These are phyloP conservation scores for Sminthopsis crassicaudata DNA, from an alignment of 2,113 vertebrate species.

Conservation along the genomic window DNA sequence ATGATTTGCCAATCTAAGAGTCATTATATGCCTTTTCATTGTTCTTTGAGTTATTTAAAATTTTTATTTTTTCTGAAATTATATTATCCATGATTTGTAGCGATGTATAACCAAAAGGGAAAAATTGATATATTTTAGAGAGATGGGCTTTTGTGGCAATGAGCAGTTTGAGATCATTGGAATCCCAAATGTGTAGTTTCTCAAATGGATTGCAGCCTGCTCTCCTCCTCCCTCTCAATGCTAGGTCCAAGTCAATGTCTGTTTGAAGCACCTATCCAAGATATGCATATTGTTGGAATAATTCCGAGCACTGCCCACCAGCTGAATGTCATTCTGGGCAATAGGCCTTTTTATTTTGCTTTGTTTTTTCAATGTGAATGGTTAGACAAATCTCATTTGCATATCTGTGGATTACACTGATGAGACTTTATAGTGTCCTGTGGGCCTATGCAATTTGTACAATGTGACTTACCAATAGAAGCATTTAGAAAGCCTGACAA, in stretches of 20 bases:
- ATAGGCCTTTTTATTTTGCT: not conserved
- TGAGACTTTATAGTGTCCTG: not conserved
- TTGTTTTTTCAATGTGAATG: not conserved
- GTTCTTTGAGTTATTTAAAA: not conserved
- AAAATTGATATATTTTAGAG: not conserved
- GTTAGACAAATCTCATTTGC: not conserved
- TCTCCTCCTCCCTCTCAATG: not conserved
- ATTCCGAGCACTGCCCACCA: not conserved
- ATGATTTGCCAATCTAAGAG: not conserved
- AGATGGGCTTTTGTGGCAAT: not conserved
- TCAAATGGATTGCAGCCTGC: not conserved
- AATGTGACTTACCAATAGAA: not conserved
- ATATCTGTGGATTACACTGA: not conserved
- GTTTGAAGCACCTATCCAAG: not conserved
- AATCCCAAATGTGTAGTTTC: not conserved
- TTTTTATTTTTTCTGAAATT: not conserved
- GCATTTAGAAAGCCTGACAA: not conserved
- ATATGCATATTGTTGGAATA: not conserved
- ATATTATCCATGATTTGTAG: not conserved
- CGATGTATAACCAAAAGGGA: not conserved
- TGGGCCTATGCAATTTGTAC: not conserved
- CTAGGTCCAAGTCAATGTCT: not conserved
- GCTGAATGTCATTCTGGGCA: not conserved
- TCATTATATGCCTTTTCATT: not conserved
- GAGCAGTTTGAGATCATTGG: not conserved